These are phyloP conservation scores for Linepithema humile DNA, from an alignment of 1,140 invertebrate species.

Conservation along the genomic window DNA sequence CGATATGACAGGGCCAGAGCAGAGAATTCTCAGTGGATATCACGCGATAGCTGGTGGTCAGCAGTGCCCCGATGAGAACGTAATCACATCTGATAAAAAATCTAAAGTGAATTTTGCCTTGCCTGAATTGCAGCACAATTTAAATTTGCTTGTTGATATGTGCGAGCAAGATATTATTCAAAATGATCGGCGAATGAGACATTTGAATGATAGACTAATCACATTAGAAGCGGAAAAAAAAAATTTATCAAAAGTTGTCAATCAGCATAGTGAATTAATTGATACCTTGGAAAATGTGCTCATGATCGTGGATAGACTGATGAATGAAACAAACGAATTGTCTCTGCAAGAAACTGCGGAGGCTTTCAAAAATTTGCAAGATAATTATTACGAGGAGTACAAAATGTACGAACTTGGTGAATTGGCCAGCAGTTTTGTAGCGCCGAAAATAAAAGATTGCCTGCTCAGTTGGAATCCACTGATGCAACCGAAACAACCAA, in stretches of 20 bases:
- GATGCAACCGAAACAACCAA: slow-evolving; percentile 86
- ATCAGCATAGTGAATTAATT: slow-evolving; percentile 91
- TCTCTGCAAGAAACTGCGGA: slow-evolving; percentile 90
- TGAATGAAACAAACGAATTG: slow-evolving; percentile 85
- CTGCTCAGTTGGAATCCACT: slow-evolving; percentile 91
- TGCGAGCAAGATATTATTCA: slow-evolving; percentile 98
- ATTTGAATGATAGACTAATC: slow-evolving; percentile 91
- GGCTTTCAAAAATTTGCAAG: slow-evolving; percentile 90
- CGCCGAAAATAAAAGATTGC: slow-evolving; percentile 88
- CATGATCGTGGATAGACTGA: slow-evolving; percentile 88
- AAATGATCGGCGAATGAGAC: slow-evolving; percentile 92
- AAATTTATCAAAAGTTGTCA: slow-evolving; percentile 88
- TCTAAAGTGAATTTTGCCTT: slow-evolving; percentile 88
- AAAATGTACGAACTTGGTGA: slow-evolving; percentile 88
- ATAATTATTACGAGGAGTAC: slow-evolving; percentile 87
- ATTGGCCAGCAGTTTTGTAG: slow-evolving; percentile 88
- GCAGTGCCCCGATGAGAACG: slow-evolving; percentile 85
- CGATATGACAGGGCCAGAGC: slow-evolving; percentile 98
- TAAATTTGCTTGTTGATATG: slow-evolving; percentile 95
- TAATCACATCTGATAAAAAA: slow-evolving; percentile 85
- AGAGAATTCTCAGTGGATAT: slow-evolving; percentile 96
- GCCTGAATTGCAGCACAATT: slow-evolving; percentile 96
- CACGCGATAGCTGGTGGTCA: slow-evolving; percentile 92
- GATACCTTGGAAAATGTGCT: slow-evolving; percentile 90
- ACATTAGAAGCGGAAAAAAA: slow-evolving; percentile 92